Percentiles rank a stretch among this genome's conserved stretches.
These are phyloP conservation scores for Drosophila ananassae DNA, from an alignment of 1,140 invertebrate genomes.

Conservation along the genomic window DNA sequence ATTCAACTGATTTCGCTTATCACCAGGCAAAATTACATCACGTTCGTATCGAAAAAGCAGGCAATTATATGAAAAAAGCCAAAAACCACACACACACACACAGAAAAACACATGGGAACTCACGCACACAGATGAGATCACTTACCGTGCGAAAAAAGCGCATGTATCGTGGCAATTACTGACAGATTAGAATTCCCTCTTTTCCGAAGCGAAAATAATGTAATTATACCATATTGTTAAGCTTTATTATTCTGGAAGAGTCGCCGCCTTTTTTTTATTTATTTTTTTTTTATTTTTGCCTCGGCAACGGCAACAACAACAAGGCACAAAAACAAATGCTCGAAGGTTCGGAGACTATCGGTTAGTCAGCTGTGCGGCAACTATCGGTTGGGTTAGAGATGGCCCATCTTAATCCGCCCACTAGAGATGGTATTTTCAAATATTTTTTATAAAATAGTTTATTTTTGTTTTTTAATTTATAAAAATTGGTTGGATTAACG, in stretches of 20 bases:
- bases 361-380: conserved; percentile 11
- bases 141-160: background rate
- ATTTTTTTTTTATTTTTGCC: background rate
- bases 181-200: conserved; percentile 12
- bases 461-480: background rate
- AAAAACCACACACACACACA: conserved; percentile 1
- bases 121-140: conserved; percentile 10
- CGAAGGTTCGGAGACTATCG: conserved; percentile 23
- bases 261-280: background rate
- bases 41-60: conserved; percentile 22
- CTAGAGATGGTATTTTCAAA: background rate
- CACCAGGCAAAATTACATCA: conserved; percentile 58
- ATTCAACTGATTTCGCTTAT: conserved; percentile 37
- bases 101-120: conserved; percentile 5
- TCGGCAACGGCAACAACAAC: conserved; percentile 12
- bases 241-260: conserved; percentile 19
- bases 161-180: conserved; percentile 7
- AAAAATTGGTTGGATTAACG: background rate
- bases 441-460: background rate
- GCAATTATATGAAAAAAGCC: conserved; percentile 1
- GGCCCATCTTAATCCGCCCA: too few species aligned
- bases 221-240: conserved; percentile 15
- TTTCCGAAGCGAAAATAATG: background rate
- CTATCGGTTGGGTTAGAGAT: conserved; percentile 13
- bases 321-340: conserved; percentile 10